Evolutionary conservation across 2,888 invertebrate species (phyloP).

Genomic region (Caenorhabditis zanzibari): DNA sequence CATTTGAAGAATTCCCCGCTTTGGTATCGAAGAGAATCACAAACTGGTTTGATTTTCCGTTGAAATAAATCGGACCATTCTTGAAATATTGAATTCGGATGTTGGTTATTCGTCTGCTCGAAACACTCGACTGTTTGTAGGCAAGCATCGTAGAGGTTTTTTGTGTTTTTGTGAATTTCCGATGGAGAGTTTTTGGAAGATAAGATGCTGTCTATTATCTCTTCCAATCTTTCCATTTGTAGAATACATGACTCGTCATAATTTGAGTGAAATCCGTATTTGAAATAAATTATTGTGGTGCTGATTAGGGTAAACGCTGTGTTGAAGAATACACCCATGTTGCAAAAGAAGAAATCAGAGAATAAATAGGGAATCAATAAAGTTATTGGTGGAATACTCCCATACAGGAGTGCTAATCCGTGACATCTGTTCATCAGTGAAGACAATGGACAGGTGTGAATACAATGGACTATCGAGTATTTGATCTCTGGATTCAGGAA

Average conservation of each 20-base stretch:
- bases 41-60: neutral
- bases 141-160: neutral
- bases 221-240: neutral
- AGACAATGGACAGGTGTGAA: no score
- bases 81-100: neutral
- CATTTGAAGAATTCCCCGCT: constrained; percentile 9
- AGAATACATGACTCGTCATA: neutral
- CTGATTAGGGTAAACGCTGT: neutral
- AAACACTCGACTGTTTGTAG: neutral
- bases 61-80: neutral
- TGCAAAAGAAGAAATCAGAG: neutral
- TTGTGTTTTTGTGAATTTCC: neutral
- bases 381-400: neutral
- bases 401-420: no score
- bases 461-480: no score
- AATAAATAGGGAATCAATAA: neutral
- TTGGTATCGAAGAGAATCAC: constrained; percentile 5
- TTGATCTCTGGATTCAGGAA: no score
- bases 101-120: no score
- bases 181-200: neutral
- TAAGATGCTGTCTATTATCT: neutral
- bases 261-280: neutral
- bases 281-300: neutral
- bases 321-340: neutral
- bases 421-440: no score